phyloP scores from a whole-genome alignment of 2,888 invertebrate species.

The Harpalus rufipes region DNA sequence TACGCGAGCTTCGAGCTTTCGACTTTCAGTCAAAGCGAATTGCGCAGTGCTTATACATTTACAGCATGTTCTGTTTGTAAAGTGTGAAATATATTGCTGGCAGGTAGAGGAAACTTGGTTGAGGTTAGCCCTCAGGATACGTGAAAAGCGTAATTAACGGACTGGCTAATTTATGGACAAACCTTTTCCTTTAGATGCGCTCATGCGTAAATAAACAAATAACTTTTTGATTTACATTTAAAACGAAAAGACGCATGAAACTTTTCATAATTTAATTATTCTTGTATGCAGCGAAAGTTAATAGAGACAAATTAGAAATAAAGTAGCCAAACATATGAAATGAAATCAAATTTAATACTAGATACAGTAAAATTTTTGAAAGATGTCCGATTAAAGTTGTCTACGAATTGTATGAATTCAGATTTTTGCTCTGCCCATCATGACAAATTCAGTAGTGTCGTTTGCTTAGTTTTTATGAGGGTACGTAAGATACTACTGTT shows the following conservation, averaged over 20 bases:
- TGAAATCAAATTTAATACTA: too few species aligned
- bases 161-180: conserved; percentile 48
- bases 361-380: too few species aligned
- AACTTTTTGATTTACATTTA: conserved; percentile 21
- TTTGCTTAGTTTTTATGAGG: too few species aligned
- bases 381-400: too few species aligned
- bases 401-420: too few species aligned
- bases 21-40: conserved; percentile 37
- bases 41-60: conserved; percentile 17
- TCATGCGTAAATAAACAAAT: conserved; percentile 34
- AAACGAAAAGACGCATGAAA: not conserved
- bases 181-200: conserved; percentile 28
- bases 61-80: conserved; percentile 45
- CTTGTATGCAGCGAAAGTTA: not conserved
- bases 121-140: conserved; percentile 24
- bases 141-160: conserved; percentile 46
- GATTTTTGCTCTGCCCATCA: too few species aligned
- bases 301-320: not conserved
- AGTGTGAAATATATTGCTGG: conserved; percentile 41
- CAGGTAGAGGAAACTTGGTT: conserved; percentile 44
- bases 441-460: too few species aligned
- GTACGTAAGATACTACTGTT: too few species aligned
- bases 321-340: too few species aligned
- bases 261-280: not conserved
- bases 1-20: not conserved